These are phyloP conservation scores for Caenorhabditis elegans DNA, from an alignment of 1,140 invertebrate genomes.

Conservation along the genomic window WBcel235 BX284602.5:8478001-8478500, in stretches of 20 bases:
- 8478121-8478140: conserved; percentile 44
- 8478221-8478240: background rate
- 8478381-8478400: background rate
- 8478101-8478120: conserved; percentile 52
- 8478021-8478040: background rate
- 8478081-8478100: conserved; percentile 46
- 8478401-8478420: conserved; percentile 36
- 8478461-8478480: conserved; percentile 51
- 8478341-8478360: background rate
- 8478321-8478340: conserved; percentile 6
- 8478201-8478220: conserved; percentile 30
- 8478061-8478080: conserved; percentile 35
- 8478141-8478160: conserved; percentile 35
- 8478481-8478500: conserved; percentile 42
- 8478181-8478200: conserved; percentile 42
- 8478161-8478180: conserved; percentile 50
- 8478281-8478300: conserved; percentile 34
- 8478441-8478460: conserved; percentile 43
- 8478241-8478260: background rate
- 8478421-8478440: conserved; percentile 42
- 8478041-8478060: conserved; percentile 44
- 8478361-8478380: background rate
- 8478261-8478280: conserved; percentile 5
- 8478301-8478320: conserved; percentile 31
- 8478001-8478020: too few relatives aligned